Percentiles rank a stretch among this genome's conserved stretches.
phyloP scores from a whole-genome alignment of 2,888 invertebrate genomes.

The Acleris holmiana region DNA sequence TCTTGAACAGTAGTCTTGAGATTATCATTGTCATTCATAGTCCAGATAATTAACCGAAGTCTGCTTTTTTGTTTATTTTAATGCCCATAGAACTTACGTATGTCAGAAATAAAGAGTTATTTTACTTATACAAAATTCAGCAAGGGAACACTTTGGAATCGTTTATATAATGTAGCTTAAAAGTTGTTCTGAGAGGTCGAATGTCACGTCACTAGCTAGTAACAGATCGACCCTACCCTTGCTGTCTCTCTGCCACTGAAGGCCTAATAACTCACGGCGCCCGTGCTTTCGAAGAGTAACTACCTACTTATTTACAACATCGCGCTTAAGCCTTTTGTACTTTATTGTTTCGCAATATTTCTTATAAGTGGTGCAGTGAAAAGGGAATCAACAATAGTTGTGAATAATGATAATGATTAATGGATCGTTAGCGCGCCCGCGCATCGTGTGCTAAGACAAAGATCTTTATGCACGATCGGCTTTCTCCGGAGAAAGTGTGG shows the following conservation, averaged over 20 bases:
- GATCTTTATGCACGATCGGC: slow-evolving; percentile 76
- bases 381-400: slow-evolving; percentile 17
- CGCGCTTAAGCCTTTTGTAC: neutral
- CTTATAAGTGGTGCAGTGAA: slow-evolving; percentile 1
- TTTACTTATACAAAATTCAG: neutral
- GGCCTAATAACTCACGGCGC: slow-evolving; percentile 1
- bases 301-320: neutral
- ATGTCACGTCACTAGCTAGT: neutral
- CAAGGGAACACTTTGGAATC: neutral
- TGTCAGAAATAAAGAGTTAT: neutral
- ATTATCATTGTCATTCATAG: neutral
- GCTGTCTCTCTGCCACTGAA: neutral
- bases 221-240: slow-evolving; percentile 8
- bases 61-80: neutral
- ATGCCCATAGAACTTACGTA: neutral
- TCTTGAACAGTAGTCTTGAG: neutral
- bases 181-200: neutral
- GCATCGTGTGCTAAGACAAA: slow-evolving; percentile 57
- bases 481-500: slow-evolving; percentile 81
- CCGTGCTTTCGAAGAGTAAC: neutral
- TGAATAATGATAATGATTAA: slow-evolving; percentile 37
- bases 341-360: slow-evolving; percentile 8
- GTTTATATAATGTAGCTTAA: neutral
- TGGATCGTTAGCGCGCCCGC: slow-evolving; percentile 23
- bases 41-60: slow-evolving; percentile 7